Base-by-base conservation (phyloP, 64 coral and sea anemone species). In the Montipora efflorescens region DNA sequence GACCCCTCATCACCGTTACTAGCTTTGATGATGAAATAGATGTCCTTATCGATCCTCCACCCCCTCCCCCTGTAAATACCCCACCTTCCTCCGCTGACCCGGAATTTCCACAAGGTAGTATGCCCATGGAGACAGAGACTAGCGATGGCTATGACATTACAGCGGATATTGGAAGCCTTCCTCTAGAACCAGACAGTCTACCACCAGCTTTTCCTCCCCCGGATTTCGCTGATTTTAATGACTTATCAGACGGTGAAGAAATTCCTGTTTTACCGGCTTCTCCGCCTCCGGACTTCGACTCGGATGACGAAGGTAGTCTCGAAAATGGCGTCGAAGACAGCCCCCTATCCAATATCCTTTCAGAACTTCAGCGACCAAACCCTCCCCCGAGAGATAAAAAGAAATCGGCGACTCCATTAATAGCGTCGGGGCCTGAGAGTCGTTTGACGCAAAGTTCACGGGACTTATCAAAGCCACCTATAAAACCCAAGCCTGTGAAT, bases 1-100 rank as follows among this genome's bases (percentile, higher is more conserved):
- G 87, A 36, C 95, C 95, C 20, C 57, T 89, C 12, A 97, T 97
- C 78, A 97, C 93, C 4, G 90, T 97, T 47, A 97, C 95, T 55
- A 94, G 83, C 21, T 94, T 94, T 57, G 89, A 92, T 15, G 91
- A 87, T 18, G 95, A 97, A 13, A 92, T 94, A 15, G 93, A 75
- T 10, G 59, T 83, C 22, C 80, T 83, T 49, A 28, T 95, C 47
- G 48, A 67, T 11, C 93, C 88, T 11, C 88, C 74, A 10, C 88
- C 88, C 77, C 93, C 93, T 71, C 88, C 93, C n/a, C 45, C 57
- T 78, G 55, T 67, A 28, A 86, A 19, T 77, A 12, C 62, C 15
- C 88, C 74, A 14, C 45, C 72, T 55, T 78, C 25, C 21, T 10
- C 82, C 14, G 64, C 50, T 68, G 87, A 70, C 46, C 64, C 72